These are phyloP conservation scores for Anseranas semipalmata DNA, from an alignment of 2,113 vertebrate species.

Conservation along the genomic window DNA sequence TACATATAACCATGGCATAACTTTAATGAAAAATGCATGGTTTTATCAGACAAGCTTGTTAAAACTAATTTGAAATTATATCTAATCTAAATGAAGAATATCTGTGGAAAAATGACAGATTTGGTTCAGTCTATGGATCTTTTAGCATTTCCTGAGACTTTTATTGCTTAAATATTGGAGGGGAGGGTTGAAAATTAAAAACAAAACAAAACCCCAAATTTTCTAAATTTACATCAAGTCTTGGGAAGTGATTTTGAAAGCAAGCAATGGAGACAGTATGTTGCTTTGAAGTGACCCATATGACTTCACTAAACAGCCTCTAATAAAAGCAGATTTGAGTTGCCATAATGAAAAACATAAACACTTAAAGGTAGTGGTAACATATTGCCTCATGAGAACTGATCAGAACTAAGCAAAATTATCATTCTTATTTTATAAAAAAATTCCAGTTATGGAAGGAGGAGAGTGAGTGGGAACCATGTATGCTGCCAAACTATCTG, in stretches of 20 bases:
- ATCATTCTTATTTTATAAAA: neutral
- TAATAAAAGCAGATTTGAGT: neutral
- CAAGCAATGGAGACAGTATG: neutral
- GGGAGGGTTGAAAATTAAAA: neutral
- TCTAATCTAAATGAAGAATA: constrained; percentile 36
- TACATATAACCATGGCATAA: neutral
- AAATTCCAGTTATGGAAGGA: neutral
- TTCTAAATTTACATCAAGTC: constrained; percentile 11
- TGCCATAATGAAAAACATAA: constrained; percentile 54
- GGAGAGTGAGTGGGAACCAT: neutral
- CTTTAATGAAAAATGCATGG: neutral
- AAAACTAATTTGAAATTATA: constrained; percentile 57
- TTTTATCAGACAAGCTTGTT: neutral
- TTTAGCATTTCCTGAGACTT: neutral
- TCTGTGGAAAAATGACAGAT: neutral
- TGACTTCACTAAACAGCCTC: neutral
- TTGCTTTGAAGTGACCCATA: constrained; percentile 11
- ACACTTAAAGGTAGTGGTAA: constrained; percentile 10
- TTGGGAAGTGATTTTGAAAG: constrained; percentile 5
- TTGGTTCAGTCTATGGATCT: neutral
- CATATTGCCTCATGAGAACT: neutral
- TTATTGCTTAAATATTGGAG: neutral
- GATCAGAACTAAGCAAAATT: neutral
- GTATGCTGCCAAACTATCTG: neutral
- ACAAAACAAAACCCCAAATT: neutral